Evolutionary conservation across 53 echinoderm and acorn worm species (phyloP), one percentile per base, ranked within the genome.

Genomic region (Zoroaster sp.): DNA sequence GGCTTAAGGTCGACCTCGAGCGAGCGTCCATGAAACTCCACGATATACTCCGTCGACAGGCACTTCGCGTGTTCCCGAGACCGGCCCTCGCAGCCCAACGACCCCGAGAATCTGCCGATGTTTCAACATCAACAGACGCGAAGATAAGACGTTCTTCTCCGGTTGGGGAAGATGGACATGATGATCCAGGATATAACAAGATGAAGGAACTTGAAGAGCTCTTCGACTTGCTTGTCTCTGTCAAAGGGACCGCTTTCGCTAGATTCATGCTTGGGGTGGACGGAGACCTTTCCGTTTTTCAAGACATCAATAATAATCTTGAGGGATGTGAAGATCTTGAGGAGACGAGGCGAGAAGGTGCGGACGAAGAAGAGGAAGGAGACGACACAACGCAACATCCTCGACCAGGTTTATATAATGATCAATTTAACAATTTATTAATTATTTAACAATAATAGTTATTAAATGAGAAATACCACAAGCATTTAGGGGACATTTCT

Each of bases 1-100:
- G 52, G 51, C 51, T 85, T 0, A 47, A 42, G 18, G 5, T 5
- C 47, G 51, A 47, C 34, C 49, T 85, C 4, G 70, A 85, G 21
- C 46, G 52, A 71, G 85, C 69, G 10, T 36, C 71, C 33, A 18
- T 14, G 5, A 71, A 85, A 49, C 70, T 85, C 51, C 85, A 71
- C 72, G 69, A 18, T 21, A 43, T 47, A n/a, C 45, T 85, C 49
- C 18, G 36, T 0, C 69, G 70, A 6, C 85, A 36, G 37, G 85
- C 85, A 37, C 72, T 35, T 32, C 42, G 39, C 1, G 49, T 38
- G 12, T 10, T 85, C 11, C 51, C 45, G 12, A 11, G 69, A 17
- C 36, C 78, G 37, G 20, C 5, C 37, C 2, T 5, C 4, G 36
- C 39, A 6, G 17, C 30, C 39, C 44, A 45, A 5, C 44, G 49